Evolutionary conservation across 1,140 invertebrate species (phyloP).

Genomic region (Drosophila sturtevanti): DNA sequence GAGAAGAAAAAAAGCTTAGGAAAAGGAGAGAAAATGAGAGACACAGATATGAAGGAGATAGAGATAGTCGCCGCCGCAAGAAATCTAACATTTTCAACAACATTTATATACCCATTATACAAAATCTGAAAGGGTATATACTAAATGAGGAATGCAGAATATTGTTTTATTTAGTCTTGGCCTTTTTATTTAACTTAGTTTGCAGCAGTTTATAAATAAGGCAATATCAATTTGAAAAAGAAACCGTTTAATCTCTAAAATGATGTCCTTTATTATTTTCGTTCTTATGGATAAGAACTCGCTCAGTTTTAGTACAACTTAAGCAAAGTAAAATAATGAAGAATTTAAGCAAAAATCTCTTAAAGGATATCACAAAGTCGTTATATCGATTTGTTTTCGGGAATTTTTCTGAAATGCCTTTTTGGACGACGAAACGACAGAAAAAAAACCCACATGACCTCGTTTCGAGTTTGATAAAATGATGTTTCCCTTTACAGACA

Average conservation of each 20-base stretch:
- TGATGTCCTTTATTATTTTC: too few species aligned
- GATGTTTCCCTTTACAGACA: slow-evolving; percentile 29
- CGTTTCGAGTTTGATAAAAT: slow-evolving; percentile 66
- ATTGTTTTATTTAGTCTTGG: too few species aligned
- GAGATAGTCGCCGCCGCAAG: slow-evolving; percentile 10
- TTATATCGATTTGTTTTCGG: neutral
- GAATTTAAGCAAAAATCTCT: too few species aligned
- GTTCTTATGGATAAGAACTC: too few species aligned
- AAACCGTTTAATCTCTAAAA: too few species aligned
- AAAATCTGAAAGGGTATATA: neutral
- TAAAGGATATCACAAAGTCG: neutral
- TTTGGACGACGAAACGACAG: slow-evolving; percentile 4
- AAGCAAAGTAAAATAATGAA: too few species aligned
- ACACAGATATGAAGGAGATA: slow-evolving; percentile 3
- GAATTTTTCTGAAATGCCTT: slow-evolving; percentile 23
- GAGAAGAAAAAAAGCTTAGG: neutral
- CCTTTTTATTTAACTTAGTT: too few species aligned
- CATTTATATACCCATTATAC: neutral
- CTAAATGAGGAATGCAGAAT: too few species aligned
- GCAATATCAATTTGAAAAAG: too few species aligned
- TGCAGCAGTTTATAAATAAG: too few species aligned
- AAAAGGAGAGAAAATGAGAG: neutral
- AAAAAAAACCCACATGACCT: slow-evolving; percentile 62
- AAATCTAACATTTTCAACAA: slow-evolving; percentile 38
- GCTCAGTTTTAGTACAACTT: too few species aligned